These are phyloP conservation scores for Drosophila nr. medialis DNA, from an alignment of 2,888 invertebrate species.

Conservation along the genomic window DNA sequence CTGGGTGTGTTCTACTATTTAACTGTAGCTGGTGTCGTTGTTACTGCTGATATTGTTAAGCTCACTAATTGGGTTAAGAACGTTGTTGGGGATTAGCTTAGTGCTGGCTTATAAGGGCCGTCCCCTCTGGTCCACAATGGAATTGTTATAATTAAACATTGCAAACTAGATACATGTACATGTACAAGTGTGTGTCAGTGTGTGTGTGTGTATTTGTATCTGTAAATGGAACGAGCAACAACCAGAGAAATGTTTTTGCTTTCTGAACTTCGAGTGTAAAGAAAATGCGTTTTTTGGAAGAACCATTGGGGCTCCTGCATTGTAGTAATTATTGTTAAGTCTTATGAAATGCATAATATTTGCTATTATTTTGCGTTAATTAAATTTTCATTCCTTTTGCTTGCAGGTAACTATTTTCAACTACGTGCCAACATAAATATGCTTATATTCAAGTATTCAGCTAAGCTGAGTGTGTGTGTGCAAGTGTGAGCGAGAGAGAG, in stretches of 20 bases:
- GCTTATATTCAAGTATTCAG: not conserved
- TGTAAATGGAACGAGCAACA: not conserved
- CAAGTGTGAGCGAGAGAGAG: not conserved
- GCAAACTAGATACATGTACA: not conserved
- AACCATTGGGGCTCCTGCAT: not conserved
- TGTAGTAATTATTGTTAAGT: not conserved
- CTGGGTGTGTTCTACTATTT: not conserved
- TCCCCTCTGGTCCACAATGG: not conserved
- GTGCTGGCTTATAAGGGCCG: not conserved
- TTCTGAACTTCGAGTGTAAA: slow-evolving; percentile 1
- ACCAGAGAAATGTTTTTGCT: not conserved
- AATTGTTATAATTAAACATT: slow-evolving; percentile 17
- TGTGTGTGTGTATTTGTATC: not conserved
- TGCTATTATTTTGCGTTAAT: slow-evolving; percentile 22
- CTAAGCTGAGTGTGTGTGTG: not conserved
- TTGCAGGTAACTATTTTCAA: slow-evolving; percentile 57
- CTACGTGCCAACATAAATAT: not conserved
- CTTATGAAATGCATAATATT: slow-evolving; percentile 18
- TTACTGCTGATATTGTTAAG: not conserved
- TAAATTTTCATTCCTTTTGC: slow-evolving; percentile 24
- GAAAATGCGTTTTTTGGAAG: slow-evolving; percentile 6
- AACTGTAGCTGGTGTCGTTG: not conserved
- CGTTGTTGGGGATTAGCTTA: slow-evolving; percentile 18
- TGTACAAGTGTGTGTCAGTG: too few species aligned
- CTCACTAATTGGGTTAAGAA: slow-evolving; percentile 5